phyloP scores from a whole-genome alignment of 2,888 invertebrate genomes.

The Pandemis corylana region DNA sequence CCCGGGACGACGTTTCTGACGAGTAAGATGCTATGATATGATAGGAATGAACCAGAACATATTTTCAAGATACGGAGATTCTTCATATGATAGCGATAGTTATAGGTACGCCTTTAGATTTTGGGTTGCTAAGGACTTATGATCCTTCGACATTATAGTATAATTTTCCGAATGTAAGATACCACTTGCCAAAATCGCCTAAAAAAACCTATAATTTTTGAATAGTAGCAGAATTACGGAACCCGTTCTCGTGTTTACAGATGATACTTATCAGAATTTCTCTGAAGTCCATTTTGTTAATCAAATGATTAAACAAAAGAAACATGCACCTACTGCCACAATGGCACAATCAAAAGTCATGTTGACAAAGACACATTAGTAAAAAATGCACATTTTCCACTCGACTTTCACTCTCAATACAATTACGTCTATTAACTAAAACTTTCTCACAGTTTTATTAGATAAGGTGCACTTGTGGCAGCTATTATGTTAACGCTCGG shows the following conservation, averaged over 20 bases:
- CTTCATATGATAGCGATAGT: no score
- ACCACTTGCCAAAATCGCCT: no score
- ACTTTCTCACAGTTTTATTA: conserved; percentile 69
- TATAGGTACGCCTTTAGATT: no score
- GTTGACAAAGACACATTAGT: conserved; percentile 56
- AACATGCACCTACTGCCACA: conserved; percentile 20
- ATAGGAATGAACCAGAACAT: no score
- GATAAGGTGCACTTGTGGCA: conserved; percentile 40
- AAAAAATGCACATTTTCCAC: conserved; percentile 56
- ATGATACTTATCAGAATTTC: not conserved
- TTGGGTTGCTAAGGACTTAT: no score
- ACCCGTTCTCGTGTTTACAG: not conserved
- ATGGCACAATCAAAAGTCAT: conserved; percentile 46
- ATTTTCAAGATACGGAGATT: no score
- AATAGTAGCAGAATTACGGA: not conserved
- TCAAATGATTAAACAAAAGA: conserved; percentile 34
- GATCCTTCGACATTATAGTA: no score
- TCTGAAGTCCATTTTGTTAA: conserved; percentile 16
- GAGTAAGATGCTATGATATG: conserved; percentile 50
- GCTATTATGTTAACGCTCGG: conserved; percentile 35
- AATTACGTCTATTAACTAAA: conserved; percentile 63
- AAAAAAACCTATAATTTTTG: not conserved
- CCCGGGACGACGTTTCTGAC: conserved; percentile 60
- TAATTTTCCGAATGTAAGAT: no score
- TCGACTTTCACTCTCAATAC: conserved; percentile 71